Evolutionary conservation across 2,888 invertebrate genomes (phyloP), one percentile per base, ranked within the genome.

Genomic region (Rhamnusium bicolor): DNA sequence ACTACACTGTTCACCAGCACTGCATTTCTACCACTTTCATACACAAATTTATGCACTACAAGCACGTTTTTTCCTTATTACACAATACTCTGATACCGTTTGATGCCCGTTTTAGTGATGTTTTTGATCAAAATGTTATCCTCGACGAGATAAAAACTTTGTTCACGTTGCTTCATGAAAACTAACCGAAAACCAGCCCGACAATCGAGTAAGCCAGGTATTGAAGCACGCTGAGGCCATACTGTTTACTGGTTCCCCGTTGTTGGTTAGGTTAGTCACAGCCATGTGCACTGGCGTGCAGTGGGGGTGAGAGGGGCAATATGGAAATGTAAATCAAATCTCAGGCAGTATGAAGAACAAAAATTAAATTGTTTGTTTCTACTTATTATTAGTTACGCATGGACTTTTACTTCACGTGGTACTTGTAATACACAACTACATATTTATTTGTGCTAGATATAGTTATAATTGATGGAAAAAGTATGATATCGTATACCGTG

Each of bases 181-280:
- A 4, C 53, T n/a, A 65, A 32, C 32, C 53, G 53, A 65, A 65
- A 51, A 53, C 53, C 53, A 32, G 53, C n/a, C 65, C 65, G 65
- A 53, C 71, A 61, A 71, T 12, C 63, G 46, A 16, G 32, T 32
- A 65, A 51, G 74, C 71, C 71, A 74, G 68, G 68, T 58, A 56
- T 62, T 32, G 18, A 40, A 40, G 60, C 70, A 67, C 63, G 73
- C 73, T 69, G 51, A 69, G 69, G 67, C 73, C 71, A 67, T 71
- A 71, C 65, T 71, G 54, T 21, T 62, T 68, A 68, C 63, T 54
- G 56, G 58, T 63, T 54, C 47, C 73, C 68, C 54, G 68, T 71
- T 71, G 74, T 74, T 71, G 68, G 74, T 71, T 74, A 74, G 74
- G 74, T 74, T 74, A 74, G 74, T 71, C 74, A 74, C 71, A 71